Evolutionary conservation across 2,113 vertebrate genomes (phyloP).

Genomic region (Platanista minor): DNA sequence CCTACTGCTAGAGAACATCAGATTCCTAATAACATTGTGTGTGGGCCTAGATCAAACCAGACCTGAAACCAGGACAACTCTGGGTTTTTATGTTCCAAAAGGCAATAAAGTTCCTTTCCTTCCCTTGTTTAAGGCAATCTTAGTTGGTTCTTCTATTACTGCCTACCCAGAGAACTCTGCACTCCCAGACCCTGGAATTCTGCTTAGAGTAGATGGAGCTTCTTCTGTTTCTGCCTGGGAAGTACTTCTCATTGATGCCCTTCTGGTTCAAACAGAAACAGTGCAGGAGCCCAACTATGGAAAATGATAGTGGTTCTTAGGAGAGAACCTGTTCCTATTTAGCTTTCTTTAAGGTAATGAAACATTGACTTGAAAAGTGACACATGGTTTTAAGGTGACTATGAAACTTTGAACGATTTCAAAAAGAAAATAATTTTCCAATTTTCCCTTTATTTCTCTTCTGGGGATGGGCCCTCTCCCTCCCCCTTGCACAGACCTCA

Average conservation of each 20-base stretch:
- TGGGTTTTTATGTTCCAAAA: not conserved
- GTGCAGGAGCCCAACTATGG: not conserved
- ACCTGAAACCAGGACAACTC: not conserved
- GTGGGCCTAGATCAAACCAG: not conserved
- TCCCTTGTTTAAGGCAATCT: not conserved
- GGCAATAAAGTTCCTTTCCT: not conserved
- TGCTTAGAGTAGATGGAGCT: not conserved
- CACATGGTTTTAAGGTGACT: not conserved
- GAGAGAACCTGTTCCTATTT: not conserved
- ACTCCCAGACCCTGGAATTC: not conserved
- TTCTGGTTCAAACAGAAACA: not conserved
- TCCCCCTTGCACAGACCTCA: too few relatives aligned
- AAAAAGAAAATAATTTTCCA: not conserved
- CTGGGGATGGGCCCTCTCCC: not conserved
- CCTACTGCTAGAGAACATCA: not conserved
- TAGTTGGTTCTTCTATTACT: not conserved
- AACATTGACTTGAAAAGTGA: not conserved
- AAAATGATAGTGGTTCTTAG: not conserved
- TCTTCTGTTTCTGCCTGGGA: not conserved
- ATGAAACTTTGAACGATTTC: not conserved
- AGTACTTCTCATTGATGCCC: not conserved
- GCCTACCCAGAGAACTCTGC: not conserved
- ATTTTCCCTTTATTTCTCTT: not conserved
- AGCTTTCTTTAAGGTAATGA: not conserved
- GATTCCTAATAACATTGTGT: not conserved